Evolutionary conservation across 2,888 invertebrate genomes (phyloP).

Genomic region (Ophion slaviceki): DNA sequence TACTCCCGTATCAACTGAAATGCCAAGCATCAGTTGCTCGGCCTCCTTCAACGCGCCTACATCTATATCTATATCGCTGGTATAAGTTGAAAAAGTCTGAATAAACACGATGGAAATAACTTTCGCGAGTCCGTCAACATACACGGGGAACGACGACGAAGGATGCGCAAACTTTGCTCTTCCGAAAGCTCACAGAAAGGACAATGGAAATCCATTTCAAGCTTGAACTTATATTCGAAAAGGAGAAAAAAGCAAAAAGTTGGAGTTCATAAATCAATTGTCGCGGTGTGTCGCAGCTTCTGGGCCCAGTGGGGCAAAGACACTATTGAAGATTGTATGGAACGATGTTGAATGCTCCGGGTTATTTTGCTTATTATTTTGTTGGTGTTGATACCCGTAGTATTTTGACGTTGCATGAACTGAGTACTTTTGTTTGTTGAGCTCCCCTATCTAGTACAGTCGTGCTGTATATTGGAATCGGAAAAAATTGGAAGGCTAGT

Average conservation of each 20-base stretch:
- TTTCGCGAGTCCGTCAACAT: slow-evolving; percentile 18
- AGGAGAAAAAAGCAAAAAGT: neutral
- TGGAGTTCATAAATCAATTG: neutral
- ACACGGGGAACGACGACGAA: neutral
- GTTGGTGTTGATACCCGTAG: neutral
- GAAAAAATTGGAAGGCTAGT: no score
- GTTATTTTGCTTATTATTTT: neutral
- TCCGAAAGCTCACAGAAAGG: neutral
- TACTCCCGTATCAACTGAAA: slow-evolving; percentile 42
- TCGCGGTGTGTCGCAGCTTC: neutral
- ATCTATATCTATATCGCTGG: neutral
- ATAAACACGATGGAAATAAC: slow-evolving; percentile 26
- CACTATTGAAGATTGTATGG: neutral
- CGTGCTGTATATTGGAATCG: no score
- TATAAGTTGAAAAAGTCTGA: slow-evolving; percentile 6
- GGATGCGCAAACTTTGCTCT: slow-evolving; percentile 31
- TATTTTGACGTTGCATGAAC: neutral
- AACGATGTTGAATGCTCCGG: neutral
- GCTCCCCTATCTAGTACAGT: neutral
- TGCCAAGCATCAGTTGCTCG: slow-evolving; percentile 33
- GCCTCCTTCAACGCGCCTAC: slow-evolving; percentile 6
- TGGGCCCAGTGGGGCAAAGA: neutral
- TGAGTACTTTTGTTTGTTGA: neutral
- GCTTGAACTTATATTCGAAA: neutral
- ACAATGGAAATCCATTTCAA: neutral